A percentile compares a stretch with the other conserved stretches of the same genome.
Conservation (phyloP, 2,797 vertebrate genomes). For the Glyptemys insculpta region DNA sequence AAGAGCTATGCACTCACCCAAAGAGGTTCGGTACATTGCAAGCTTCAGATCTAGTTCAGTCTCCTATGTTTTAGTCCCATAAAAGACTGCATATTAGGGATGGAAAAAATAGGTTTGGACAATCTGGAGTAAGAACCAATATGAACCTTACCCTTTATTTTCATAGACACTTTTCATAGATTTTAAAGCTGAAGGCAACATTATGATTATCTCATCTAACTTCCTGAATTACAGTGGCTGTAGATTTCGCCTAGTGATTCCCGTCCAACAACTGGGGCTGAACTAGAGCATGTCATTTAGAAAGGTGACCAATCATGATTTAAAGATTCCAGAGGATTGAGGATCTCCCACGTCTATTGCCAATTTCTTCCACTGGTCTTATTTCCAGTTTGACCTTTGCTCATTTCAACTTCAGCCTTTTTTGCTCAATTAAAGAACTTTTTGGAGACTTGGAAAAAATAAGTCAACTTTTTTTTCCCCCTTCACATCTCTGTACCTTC, state of each 20-base stretch:
- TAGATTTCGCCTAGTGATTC: background rate
- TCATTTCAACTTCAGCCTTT: background rate
- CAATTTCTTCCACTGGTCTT: background rate
- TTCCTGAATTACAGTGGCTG: background rate
- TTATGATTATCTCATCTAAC: background rate
- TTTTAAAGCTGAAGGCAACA: background rate
- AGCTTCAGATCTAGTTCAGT: background rate
- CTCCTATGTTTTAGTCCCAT: background rate
- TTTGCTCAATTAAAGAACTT: background rate
- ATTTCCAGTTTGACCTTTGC: background rate
- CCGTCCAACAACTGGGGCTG: background rate
- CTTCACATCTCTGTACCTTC: background rate
- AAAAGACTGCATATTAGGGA: background rate
- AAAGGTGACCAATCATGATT: background rate
- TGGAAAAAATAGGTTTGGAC: background rate
- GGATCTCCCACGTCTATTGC: background rate
- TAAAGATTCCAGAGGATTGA: background rate
- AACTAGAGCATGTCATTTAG: background rate
- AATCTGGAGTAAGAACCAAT: background rate
- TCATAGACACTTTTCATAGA: background rate
- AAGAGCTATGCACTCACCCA: background rate
- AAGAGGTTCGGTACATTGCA: background rate
- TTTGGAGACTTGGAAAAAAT: background rate
- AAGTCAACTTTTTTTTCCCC: background rate
- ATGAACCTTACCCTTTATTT: background rate